A percentile compares a stretch with the other conserved stretches of the same genome.
Evolutionary conservation across 1,140 invertebrate genomes (phyloP).

Genomic region (Cydia splendana): DNA sequence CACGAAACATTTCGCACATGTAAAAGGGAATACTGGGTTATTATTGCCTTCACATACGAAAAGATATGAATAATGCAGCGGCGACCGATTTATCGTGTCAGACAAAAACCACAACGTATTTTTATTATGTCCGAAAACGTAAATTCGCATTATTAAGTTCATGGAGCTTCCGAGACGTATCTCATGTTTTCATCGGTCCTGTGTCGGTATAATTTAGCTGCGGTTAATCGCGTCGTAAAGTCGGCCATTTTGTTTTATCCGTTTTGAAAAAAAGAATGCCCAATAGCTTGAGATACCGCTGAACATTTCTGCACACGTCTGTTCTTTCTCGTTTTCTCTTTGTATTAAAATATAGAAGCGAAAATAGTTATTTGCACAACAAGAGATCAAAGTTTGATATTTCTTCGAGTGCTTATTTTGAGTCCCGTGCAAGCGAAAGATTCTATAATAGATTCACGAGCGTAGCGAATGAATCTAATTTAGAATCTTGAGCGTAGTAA

Average conservation of each 20-base stretch:
- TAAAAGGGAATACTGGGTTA: slow-evolving; percentile 3
- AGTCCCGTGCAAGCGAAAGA: too few relatives aligned
- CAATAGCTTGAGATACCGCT: background rate
- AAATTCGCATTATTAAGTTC: slow-evolving; percentile 25
- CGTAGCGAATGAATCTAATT: too few relatives aligned
- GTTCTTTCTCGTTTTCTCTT: background rate
- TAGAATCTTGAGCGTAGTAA: too few relatives aligned
- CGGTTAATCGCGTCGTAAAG: slow-evolving; percentile 5
- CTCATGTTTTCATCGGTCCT: slow-evolving; percentile 14
- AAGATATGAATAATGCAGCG: slow-evolving; percentile 25
- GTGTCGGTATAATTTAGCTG: slow-evolving; percentile 9
- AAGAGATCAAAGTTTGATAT: too few relatives aligned
- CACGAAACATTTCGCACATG: background rate
- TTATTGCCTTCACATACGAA: slow-evolving; percentile 25
- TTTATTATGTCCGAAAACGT: slow-evolving; percentile 28
- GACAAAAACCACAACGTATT: slow-evolving; percentile 20
- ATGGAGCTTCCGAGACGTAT: slow-evolving; percentile 19
- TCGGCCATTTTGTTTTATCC: slow-evolving; percentile 14
- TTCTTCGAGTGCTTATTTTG: too few relatives aligned
- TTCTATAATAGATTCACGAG: too few relatives aligned
- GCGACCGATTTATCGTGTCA: slow-evolving; percentile 17
- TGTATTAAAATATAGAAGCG: too few relatives aligned
- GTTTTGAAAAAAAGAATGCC: background rate
- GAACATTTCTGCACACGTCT: background rate
- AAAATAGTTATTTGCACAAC: too few relatives aligned